Percentiles rank a stretch among this genome's conserved stretches.
Evolutionary conservation across 1,140 invertebrate genomes (phyloP).

Genomic region (Hylyphantes graminicola): DNA sequence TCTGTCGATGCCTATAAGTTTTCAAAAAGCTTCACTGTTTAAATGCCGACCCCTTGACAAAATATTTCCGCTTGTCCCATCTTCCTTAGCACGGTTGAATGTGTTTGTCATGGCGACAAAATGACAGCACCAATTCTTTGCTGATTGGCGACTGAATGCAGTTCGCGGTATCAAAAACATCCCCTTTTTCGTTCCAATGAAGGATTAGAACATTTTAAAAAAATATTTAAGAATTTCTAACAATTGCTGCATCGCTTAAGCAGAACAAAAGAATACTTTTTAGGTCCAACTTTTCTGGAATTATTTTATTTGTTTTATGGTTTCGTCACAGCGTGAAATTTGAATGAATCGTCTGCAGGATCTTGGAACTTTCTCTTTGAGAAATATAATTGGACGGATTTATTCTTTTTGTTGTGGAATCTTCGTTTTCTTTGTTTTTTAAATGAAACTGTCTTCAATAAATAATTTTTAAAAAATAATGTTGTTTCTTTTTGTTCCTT

Average conservation of each 20-base stretch:
- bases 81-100: constrained; percentile 33
- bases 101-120: constrained; percentile 50
- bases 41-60: background rate
- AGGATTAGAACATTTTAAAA: constrained; percentile 43
- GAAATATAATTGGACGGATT: constrained; percentile 48
- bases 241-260: constrained; percentile 21
- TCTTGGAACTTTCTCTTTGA: constrained; percentile 32
- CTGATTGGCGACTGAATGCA: constrained; percentile 55
- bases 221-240: constrained; percentile 19
- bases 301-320: constrained; percentile 31
- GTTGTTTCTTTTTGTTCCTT: background rate
- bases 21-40: background rate
- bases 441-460: constrained; percentile 5
- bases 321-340: constrained; percentile 58
- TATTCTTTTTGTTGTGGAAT: constrained; percentile 2
- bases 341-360: constrained; percentile 43
- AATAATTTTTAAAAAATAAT: constrained; percentile 14
- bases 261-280: constrained; percentile 52
- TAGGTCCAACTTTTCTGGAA: background rate
- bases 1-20: too few relatives aligned
- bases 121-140: constrained; percentile 50
- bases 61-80: background rate
- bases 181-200: background rate
- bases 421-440: constrained; percentile 21
- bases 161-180: constrained; percentile 52